phyloP scores from a whole-genome alignment of 2,888 invertebrate genomes.

The Gymnoscelis rufifasciata region DNA sequence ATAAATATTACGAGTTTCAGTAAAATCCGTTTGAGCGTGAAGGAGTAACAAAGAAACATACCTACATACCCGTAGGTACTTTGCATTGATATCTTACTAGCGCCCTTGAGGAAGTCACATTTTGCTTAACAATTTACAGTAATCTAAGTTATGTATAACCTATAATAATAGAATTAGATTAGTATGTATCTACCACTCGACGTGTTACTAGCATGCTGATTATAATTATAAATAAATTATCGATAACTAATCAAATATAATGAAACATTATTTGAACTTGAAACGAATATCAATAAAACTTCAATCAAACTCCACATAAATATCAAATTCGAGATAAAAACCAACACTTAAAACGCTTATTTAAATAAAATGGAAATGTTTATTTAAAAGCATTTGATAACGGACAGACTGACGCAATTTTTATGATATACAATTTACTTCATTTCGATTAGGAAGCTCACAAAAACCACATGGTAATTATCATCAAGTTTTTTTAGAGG shows the following conservation, averaged over 20 bases:
- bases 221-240: neutral
- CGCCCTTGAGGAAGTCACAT: too few species aligned
- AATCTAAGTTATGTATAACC: too few species aligned
- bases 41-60: too few species aligned
- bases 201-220: too few species aligned
- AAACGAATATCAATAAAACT: conserved; percentile 17
- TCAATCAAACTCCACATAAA: conserved; percentile 18
- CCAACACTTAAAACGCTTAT: conserved; percentile 7
- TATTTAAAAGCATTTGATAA: conserved; percentile 18
- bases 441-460: conserved; percentile 14
- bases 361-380: conserved; percentile 10
- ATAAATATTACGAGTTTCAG: too few species aligned
- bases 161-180: too few species aligned
- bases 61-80: too few species aligned
- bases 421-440: conserved; percentile 12
- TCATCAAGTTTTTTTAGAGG: neutral
- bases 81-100: too few species aligned
- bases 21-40: too few species aligned
- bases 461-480: conserved; percentile 12
- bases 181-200: too few species aligned
- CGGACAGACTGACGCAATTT: conserved; percentile 11
- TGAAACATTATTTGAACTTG: conserved; percentile 5
- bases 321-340: conserved; percentile 8
- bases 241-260: conserved; percentile 1
- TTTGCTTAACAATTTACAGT: too few species aligned